Conservation (phyloP, 2,888 invertebrate genomes). For the Psococerastis gibbosa region DNA sequence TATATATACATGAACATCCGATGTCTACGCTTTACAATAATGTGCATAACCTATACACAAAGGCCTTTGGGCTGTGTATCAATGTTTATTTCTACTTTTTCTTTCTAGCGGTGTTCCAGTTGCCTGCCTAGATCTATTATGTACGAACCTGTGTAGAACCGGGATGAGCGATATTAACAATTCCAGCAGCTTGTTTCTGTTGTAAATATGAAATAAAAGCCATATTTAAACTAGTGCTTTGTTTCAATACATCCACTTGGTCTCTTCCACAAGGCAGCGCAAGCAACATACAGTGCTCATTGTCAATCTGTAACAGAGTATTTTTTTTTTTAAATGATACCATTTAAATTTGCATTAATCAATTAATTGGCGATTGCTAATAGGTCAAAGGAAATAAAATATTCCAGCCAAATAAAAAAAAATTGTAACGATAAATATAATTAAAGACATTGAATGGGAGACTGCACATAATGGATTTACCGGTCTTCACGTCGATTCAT, state of each 20-base stretch:
- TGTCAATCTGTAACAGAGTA: constrained; percentile 49
- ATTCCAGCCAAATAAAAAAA: constrained; percentile 10
- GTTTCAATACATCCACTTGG: constrained; percentile 82
- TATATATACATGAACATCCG: too few relatives aligned
- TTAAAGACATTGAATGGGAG: too few relatives aligned
- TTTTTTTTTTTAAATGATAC: too few relatives aligned
- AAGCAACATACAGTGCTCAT: constrained; percentile 89
- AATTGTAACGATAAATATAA: constrained; percentile 2
- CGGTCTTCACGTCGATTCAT: too few relatives aligned
- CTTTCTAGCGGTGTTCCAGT: too few relatives aligned
- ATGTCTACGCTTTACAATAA: too few relatives aligned
- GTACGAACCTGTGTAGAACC: constrained; percentile 78
- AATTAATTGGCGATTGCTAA: too few relatives aligned
- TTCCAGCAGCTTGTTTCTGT: constrained; percentile 95
- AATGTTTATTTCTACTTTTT: too few relatives aligned
- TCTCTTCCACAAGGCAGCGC: constrained; percentile 91
- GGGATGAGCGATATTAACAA: constrained; percentile 82
- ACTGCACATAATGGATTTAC: too few relatives aligned
- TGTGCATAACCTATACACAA: too few relatives aligned
- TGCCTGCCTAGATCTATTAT: too few relatives aligned
- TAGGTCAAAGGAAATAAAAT: constrained; percentile 11
- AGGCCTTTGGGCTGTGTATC: too few relatives aligned
- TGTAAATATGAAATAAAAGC: constrained; percentile 94
- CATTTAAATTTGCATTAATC: background rate
- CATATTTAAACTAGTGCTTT: constrained; percentile 71